Conservation (phyloP, 37 sponge, comb jelly and placozoan genomes). For the Axinella damicornis region DNA sequence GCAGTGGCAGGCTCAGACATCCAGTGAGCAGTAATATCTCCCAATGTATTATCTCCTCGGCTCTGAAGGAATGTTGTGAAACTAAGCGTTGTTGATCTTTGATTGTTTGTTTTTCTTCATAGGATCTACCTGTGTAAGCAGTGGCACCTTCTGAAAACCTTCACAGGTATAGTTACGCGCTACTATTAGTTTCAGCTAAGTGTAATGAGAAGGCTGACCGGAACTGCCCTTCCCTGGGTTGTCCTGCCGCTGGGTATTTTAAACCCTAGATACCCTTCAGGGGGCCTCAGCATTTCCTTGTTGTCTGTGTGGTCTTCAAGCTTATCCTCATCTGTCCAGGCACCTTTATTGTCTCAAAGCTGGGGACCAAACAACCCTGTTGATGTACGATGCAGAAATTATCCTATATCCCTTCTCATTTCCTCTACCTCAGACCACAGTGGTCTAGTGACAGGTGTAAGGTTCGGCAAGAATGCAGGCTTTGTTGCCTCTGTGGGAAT, state of each 20-base stretch:
- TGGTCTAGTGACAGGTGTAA: constrained; percentile 83
- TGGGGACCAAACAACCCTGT: background rate
- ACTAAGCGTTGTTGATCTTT: background rate
- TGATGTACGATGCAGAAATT: background rate
- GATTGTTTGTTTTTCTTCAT: background rate
- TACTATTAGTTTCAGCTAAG: no score
- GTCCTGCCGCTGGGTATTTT: no score
- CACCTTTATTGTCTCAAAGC: no score
- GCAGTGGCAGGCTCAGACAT: constrained; percentile 94
- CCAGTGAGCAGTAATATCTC: constrained; percentile 65
- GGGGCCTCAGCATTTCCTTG: no score
- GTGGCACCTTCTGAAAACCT: constrained; percentile 80
- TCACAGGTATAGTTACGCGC: constrained; percentile 55
- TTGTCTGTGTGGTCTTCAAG: no score
- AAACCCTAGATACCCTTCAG: no score
- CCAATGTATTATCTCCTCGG: no score
- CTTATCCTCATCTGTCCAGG: no score
- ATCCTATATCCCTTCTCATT: background rate
- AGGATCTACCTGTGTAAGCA: constrained; percentile 88
- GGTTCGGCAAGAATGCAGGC: constrained; percentile 92
- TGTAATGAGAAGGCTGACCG: no score
- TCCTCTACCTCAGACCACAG: constrained; percentile 91
- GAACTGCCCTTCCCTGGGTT: no score
- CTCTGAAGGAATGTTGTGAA: background rate
- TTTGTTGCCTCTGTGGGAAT: constrained; percentile 91